Evolutionary conservation across 2,797 vertebrate genomes (phyloP).

Genomic region (Coregonus sp.): DNA sequence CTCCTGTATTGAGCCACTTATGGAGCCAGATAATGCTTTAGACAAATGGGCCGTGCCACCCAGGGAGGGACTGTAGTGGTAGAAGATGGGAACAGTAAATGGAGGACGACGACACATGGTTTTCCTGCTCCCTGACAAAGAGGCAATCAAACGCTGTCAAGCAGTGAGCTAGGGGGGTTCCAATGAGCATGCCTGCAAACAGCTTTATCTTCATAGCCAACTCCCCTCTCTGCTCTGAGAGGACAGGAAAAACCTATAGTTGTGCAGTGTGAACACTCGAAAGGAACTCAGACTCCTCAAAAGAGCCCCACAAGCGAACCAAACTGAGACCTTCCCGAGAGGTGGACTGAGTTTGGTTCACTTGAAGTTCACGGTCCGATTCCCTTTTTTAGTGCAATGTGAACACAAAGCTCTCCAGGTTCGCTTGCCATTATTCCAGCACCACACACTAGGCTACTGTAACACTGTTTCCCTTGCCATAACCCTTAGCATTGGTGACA

Average conservation of each 20-base stretch:
- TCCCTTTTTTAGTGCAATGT: no score
- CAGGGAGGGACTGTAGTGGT: slow-evolving; percentile 31
- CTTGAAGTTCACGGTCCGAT: no score
- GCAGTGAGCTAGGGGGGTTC: slow-evolving; percentile 5
- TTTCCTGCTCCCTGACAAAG: neutral
- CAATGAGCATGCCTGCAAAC: slow-evolving; percentile 19
- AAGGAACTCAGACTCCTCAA: no score
- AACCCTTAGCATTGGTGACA: no score
- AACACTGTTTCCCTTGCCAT: no score
- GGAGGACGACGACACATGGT: neutral
- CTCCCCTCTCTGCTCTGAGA: slow-evolving; percentile 3
- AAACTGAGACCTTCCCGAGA: no score
- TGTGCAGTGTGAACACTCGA: no score
- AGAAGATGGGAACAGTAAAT: slow-evolving; percentile 12
- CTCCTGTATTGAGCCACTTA: slow-evolving; percentile 28
- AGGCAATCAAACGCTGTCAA: slow-evolving; percentile 6
- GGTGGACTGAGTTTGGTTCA: no score
- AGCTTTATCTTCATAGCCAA: neutral
- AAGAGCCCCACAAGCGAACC: no score
- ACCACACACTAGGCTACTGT: no score
- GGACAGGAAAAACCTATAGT: slow-evolving; percentile 10
- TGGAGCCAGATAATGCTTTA: slow-evolving; percentile 33
- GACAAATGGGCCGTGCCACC: slow-evolving; percentile 30
- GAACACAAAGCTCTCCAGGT: no score
- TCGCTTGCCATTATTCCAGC: no score